phyloP scores from a whole-genome alignment of 1,140 invertebrate species.

The Colletes gigas region DNA sequence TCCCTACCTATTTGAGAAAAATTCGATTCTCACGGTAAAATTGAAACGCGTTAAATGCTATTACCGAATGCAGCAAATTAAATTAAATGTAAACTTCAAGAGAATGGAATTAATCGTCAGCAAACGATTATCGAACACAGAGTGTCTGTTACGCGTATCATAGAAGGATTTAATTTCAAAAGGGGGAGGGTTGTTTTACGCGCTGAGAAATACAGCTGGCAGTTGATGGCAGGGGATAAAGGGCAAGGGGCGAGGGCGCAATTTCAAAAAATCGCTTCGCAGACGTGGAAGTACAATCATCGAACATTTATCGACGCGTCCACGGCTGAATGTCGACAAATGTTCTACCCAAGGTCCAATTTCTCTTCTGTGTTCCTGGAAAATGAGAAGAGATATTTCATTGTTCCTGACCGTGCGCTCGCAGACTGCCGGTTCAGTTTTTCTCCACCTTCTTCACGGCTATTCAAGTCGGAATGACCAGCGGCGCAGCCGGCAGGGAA shows the following conservation, averaged over 20 bases:
- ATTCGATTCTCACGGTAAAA: neutral
- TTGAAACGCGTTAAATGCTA: no score
- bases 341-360: constrained; percentile 1
- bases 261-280: neutral
- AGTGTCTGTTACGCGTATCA: neutral
- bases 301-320: constrained; percentile 2
- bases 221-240: neutral
- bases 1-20: no score
- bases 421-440: neutral
- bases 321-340: constrained; percentile 15
- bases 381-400: constrained; percentile 56
- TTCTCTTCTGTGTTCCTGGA: constrained; percentile 46
- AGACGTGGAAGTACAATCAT: neutral
- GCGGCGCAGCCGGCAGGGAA: neutral
- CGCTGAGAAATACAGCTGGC: no score
- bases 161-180: neutral
- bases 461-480: constrained; percentile 10
- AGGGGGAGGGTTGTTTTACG: neutral
- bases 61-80: no score
- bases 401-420: constrained; percentile 36
- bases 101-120: no score
- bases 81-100: no score
- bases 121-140: no score
- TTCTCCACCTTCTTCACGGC: neutral
- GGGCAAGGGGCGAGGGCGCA: neutral